Percentiles rank a stretch among this genome's conserved stretches.
Conservation (phyloP, 2,888 invertebrate species). For the Nemoura dubitans region DNA sequence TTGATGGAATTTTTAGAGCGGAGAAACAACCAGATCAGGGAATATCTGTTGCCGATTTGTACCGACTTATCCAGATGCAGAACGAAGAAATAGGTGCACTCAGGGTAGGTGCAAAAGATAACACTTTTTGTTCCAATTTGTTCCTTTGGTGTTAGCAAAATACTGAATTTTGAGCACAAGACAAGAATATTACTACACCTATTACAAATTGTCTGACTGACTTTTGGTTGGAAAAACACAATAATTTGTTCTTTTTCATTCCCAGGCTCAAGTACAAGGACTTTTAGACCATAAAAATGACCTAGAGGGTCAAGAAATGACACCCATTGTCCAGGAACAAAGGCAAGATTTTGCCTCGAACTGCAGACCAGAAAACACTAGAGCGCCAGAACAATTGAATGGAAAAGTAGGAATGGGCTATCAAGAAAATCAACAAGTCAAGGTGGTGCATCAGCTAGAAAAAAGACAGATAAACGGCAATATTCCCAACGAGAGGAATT, state of each 20-base stretch:
- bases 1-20: background rate
- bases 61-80: slow-evolving; percentile 25
- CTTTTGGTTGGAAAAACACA: too few species aligned
- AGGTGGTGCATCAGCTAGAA: background rate
- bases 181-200: too few species aligned
- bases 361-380: background rate
- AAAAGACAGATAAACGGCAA: background rate
- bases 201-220: too few species aligned
- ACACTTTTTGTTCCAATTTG: too few species aligned
- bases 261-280: too few species aligned
- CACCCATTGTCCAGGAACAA: background rate
- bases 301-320: too few species aligned
- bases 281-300: too few species aligned
- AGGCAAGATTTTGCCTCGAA: background rate
- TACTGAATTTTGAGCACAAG: too few species aligned
- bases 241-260: too few species aligned
- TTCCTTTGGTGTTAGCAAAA: too few species aligned
- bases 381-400: background rate
- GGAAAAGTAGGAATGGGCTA: background rate
- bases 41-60: slow-evolving; percentile 21
- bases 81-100: background rate
- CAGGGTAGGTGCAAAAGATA: background rate
- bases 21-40: background rate
- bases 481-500: background rate
- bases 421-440: background rate